phyloP scores from a whole-genome alignment of 2,888 invertebrate species.

The Acanthococcus lagerstroemiae region DNA sequence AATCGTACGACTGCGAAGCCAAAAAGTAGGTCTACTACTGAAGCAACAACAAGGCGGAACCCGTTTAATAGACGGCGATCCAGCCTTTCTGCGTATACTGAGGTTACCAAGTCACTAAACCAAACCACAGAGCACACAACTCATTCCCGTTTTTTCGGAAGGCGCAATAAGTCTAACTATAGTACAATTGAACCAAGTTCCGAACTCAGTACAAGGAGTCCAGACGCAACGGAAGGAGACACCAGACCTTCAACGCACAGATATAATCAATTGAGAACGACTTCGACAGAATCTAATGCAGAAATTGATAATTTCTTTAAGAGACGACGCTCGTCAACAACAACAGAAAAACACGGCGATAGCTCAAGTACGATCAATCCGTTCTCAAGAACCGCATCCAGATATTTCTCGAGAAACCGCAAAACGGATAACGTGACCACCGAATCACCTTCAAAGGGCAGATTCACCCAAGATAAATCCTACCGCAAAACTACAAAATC shows the following conservation, averaged over 20 bases:
- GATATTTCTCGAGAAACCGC: constrained; percentile 3
- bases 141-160: background rate
- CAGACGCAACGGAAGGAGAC: constrained; percentile 1
- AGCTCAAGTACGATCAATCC: background rate
- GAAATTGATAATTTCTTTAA: background rate
- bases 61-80: background rate
- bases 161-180: background rate
- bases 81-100: background rate
- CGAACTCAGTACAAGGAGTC: background rate
- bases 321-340: constrained; percentile 10
- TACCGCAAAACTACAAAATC: background rate
- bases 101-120: background rate
- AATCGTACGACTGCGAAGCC: background rate
- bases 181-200: constrained; percentile 4
- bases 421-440: background rate
- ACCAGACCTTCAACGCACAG: no score
- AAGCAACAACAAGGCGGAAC: background rate
- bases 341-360: background rate
- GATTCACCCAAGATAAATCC: background rate
- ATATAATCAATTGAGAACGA: constrained; percentile 11
- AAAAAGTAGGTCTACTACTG: background rate
- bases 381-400: background rate
- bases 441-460: background rate
- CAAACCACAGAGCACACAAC: background rate
- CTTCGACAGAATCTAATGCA: background rate